Evolutionary conservation across 2,113 vertebrate species (phyloP).

Genomic region (Ahaetulla prasina): DNA sequence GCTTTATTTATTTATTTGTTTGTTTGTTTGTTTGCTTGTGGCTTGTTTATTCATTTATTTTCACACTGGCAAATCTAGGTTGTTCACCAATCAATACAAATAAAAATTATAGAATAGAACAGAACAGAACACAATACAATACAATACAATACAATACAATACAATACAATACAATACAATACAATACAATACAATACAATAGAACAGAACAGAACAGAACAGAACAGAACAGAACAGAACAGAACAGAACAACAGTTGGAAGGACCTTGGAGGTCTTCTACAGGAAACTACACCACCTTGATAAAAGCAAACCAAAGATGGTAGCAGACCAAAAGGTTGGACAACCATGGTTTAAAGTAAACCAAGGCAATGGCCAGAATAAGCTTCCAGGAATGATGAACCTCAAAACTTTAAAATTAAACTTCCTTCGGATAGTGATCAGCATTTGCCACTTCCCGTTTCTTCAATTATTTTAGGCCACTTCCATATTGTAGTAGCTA

Average conservation of each 20-base stretch:
- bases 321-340: not conserved
- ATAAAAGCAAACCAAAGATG: not conserved
- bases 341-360: not conserved
- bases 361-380: not conserved
- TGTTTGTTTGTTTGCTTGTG: not conserved
- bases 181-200: no score
- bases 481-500: not conserved
- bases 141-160: no score
- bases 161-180: no score
- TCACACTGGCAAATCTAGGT: not conserved
- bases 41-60: not conserved
- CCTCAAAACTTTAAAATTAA: not conserved
- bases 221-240: no score
- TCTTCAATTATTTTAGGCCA: not conserved
- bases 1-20: not conserved
- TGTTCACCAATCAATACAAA: not conserved
- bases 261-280: no score
- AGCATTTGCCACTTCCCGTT: not conserved
- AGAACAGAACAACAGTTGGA: no score
- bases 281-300: not conserved
- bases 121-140: no score
- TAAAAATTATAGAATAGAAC: not conserved
- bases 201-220: no score
- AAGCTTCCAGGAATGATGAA: not conserved
- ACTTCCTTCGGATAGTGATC: not conserved